Evolutionary conservation across 2,797 vertebrate genomes (phyloP), one percentile per base, ranked within the genome.

Genomic region (Rhodeus uyekii): DNA sequence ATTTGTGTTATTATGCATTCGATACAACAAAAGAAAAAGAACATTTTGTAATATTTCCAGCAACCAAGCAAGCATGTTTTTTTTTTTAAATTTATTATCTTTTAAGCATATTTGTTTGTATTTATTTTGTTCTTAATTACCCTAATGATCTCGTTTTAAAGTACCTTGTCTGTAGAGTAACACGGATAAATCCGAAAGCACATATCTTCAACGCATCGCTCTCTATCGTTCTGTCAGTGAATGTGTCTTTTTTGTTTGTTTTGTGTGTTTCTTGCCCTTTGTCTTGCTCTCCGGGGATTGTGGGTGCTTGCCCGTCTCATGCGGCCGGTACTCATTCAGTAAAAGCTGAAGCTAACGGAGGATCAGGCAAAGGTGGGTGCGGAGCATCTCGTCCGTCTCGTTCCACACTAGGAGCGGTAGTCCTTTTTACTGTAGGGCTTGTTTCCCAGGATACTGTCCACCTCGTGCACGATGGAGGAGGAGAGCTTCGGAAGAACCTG

Each of bases 341-440:
- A 92, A 94, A 95, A 97, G 96, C 96, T 92, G 94, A 97, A 98
- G 97, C 95, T 92, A 93, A 96, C 93, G 90, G 95, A 95, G 93
- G 95, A 95, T 94, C 89, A 92, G 94, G 95, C 95, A 94, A 92
- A 95, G 81, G 85, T 90, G 87, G 81, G 79, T 78, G 85, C 82
- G 55, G 76, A 78, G 76, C 8, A 36, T 82, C 60, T 81, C 87
- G 89, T 84, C 88, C 84, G 88, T 90, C 64, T 36, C 14, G 67
- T 80, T 68, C 16, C 83, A 2, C 61, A 90, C 94, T 96, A 96
- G 89, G 96, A 96, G 84, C 96, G 86, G 89, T 97, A 97, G 93
- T 97, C 96, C 91, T 96, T 97, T 94, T 97, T 97, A 95, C 96
- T 96, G 94, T 96, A 96, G 87, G 96, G 96, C 91, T 97, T 97